Conservation (phyloP, 1,140 invertebrate species). For the Xylocopa sonorina region DNA sequence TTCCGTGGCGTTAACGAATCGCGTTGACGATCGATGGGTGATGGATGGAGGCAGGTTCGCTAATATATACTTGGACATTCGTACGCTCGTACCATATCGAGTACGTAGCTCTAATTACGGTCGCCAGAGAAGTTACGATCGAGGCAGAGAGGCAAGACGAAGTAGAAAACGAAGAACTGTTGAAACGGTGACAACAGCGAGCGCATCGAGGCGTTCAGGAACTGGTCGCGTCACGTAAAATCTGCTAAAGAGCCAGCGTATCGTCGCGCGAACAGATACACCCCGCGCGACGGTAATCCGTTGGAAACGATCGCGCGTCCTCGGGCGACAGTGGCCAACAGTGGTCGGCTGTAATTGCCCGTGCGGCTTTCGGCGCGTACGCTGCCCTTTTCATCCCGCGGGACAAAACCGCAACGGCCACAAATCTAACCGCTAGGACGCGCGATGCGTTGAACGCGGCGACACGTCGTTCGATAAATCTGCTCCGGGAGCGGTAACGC, state of each 20-base stretch:
- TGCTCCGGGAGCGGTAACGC: constrained; percentile 62
- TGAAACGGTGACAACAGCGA: not conserved
- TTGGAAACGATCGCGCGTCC: constrained; percentile 4
- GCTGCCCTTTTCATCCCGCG: constrained; percentile 50
- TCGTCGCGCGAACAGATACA: constrained; percentile 17
- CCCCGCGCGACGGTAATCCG: constrained; percentile 4
- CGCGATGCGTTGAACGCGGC: constrained; percentile 60
- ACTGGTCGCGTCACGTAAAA: constrained; percentile 6
- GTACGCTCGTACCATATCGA: no score
- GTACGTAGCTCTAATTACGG: no score
- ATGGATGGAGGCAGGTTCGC: no score
- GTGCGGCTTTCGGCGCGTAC: constrained; percentile 45
- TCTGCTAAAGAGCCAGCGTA: constrained; percentile 7
- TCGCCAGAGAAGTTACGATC: no score
- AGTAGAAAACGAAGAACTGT: no score
- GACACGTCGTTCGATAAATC: constrained; percentile 68
- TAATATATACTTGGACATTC: no score
- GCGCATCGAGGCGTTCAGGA: not conserved
- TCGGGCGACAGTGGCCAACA: constrained; percentile 26
- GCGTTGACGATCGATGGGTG: not conserved
- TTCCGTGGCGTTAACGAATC: constrained; percentile 17
- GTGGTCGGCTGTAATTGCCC: constrained; percentile 46
- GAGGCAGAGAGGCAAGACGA: not conserved
- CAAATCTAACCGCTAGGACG: constrained; percentile 72
- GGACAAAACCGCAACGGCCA: constrained; percentile 73